Evolutionary conservation across 2,113 vertebrate species (phyloP).

Genomic region (Hoplias malabaricus): DNA sequence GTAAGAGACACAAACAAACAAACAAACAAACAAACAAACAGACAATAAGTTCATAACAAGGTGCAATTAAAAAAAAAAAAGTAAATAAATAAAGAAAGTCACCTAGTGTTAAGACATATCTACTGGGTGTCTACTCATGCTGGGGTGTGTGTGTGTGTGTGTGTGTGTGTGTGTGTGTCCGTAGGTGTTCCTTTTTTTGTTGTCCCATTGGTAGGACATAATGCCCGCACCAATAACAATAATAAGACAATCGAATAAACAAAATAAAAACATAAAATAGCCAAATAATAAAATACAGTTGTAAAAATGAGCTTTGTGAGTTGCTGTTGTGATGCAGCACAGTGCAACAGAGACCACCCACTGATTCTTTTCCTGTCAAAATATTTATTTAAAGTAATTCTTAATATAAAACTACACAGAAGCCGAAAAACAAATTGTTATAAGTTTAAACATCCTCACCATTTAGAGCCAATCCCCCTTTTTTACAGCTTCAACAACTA

Average conservation of each 20-base stretch:
- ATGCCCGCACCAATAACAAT: conserved; percentile 4
- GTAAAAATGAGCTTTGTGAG: background rate
- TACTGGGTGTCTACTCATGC: background rate
- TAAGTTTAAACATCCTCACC: too few species aligned
- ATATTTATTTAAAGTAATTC: too few species aligned
- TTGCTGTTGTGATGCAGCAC: too few species aligned
- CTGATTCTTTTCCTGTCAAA: too few species aligned
- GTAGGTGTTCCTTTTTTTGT: background rate
- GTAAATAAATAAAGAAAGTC: background rate
- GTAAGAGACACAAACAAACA: conserved; percentile 14
- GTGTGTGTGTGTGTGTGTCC: conserved; percentile 17
- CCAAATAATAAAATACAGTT: conserved; percentile 9
- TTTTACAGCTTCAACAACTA: too few species aligned
- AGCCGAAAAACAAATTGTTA: too few species aligned
- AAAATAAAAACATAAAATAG: conserved; percentile 12
- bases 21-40: background rate
- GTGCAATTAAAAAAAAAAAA: background rate
- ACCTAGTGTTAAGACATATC: background rate
- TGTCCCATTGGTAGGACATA: background rate
- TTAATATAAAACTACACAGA: too few species aligned
- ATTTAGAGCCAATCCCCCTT: too few species aligned
- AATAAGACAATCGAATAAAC: background rate
- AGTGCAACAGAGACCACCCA: too few species aligned
- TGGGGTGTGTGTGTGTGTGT: background rate
- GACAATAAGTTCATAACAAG: conserved; percentile 4